Conservation (phyloP, 2,113 vertebrate species). For the Antechinus flavipes region DNA sequence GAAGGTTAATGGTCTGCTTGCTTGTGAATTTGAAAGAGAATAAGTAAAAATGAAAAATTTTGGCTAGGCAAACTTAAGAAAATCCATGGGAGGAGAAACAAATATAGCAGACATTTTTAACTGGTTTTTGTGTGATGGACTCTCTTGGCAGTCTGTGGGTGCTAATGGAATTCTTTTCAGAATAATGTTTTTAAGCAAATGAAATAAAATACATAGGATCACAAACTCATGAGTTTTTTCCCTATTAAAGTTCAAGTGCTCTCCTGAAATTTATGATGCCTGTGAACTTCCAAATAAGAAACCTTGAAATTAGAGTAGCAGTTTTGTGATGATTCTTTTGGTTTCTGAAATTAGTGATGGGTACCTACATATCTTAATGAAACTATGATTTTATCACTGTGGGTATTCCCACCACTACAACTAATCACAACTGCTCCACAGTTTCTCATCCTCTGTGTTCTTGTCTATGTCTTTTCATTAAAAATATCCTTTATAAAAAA, state of each 20-base stretch:
- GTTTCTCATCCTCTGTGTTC: not conserved
- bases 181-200: not conserved
- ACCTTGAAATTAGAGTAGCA: not conserved
- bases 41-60: slow-evolving; percentile 30
- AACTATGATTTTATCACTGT: not conserved
- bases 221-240: not conserved
- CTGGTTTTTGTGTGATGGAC: not conserved
- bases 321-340: not conserved
- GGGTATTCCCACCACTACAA: not conserved
- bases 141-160: not conserved
- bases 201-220: not conserved
- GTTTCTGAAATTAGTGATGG: not conserved
- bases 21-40: slow-evolving; percentile 43
- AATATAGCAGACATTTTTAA: not conserved
- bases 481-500: not conserved
- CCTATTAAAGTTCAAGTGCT: not conserved
- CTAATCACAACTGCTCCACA: not conserved
- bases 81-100: slow-evolving; percentile 17
- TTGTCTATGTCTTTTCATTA: not conserved
- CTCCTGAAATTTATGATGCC: not conserved
- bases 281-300: not conserved
- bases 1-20: slow-evolving; percentile 38
- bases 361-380: not conserved
- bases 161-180: not conserved
- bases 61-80: slow-evolving; percentile 36